Evolutionary conservation across 1,140 invertebrate genomes (phyloP).

Genomic region (Drosophila parvula): DNA sequence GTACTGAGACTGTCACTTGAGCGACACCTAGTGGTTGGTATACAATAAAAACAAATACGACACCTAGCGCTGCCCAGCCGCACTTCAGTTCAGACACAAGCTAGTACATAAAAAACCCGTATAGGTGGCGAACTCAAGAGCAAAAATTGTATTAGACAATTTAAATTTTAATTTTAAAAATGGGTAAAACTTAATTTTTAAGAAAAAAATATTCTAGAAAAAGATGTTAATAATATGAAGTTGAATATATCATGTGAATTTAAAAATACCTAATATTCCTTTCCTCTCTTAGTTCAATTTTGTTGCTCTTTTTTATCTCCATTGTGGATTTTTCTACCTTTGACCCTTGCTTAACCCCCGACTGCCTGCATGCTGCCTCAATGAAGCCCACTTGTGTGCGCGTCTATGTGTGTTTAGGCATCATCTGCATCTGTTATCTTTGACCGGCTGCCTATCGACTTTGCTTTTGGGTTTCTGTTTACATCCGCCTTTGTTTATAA

Average conservation of each 20-base stretch:
- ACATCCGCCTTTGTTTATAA: slow-evolving; percentile 33
- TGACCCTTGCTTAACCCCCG: slow-evolving; percentile 22
- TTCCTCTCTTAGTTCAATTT: too few species aligned
- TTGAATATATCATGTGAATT: too few species aligned
- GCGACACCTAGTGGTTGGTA: not conserved
- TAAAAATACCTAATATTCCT: not conserved
- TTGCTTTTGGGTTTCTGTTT: slow-evolving; percentile 18
- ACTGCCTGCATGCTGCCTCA: slow-evolving; percentile 18
- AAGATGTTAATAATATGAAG: too few species aligned
- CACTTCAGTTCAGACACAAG: not conserved
- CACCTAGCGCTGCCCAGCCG: not conserved
- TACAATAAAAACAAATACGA: not conserved
- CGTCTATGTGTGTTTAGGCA: slow-evolving; percentile 17
- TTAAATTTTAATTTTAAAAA: not conserved
- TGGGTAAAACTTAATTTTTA: not conserved
- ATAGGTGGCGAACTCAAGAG: slow-evolving; percentile 5
- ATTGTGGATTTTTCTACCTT: not conserved
- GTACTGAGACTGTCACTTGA: not conserved
- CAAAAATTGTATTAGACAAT: not conserved
- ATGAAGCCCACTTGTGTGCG: slow-evolving; percentile 21
- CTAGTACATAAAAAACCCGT: too few species aligned
- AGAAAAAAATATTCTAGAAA: not conserved
- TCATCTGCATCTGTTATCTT: slow-evolving; percentile 41
- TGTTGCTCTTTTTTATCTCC: not conserved
- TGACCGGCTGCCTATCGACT: slow-evolving; percentile 28